Evolutionary conservation across 2,888 invertebrate species (phyloP).

Genomic region (Norana najaformis): DNA sequence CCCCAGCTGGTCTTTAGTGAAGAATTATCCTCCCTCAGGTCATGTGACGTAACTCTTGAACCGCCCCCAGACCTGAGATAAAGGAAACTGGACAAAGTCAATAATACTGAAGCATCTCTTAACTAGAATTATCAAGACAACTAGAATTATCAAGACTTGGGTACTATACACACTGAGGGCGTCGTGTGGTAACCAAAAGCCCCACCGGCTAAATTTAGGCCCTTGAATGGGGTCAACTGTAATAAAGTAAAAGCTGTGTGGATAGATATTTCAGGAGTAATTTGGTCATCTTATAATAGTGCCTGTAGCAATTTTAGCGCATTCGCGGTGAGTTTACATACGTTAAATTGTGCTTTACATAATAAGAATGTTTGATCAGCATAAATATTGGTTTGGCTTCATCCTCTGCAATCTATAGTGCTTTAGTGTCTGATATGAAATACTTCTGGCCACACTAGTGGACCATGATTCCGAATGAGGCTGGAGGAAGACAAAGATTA

Average conservation of each 20-base stretch:
- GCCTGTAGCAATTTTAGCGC: too few relatives aligned
- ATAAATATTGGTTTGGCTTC: too few relatives aligned
- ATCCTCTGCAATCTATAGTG: too few relatives aligned
- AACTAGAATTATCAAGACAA: not conserved
- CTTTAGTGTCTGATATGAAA: not conserved
- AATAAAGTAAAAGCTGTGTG: not conserved
- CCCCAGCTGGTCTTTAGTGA: not conserved
- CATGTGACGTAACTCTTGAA: not conserved
- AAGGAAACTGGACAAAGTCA: slow-evolving; percentile 1
- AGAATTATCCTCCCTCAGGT: not conserved
- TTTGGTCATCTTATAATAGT: too few relatives aligned
- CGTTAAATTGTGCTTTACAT: not conserved
- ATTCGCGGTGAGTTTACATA: not conserved
- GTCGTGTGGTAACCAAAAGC: not conserved
- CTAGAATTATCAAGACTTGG: not conserved
- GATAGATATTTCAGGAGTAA: not conserved
- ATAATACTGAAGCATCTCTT: not conserved
- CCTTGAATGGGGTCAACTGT: not conserved
- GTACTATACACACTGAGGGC: not conserved
- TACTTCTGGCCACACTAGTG: not conserved
- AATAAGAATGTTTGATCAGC: not conserved
- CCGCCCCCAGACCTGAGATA: not conserved
- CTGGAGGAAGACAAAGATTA: not conserved
- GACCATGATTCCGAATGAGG: not conserved
- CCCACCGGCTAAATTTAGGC: not conserved